Evolutionary conservation across 2,888 invertebrate species (phyloP).

Genomic region (Atrina japonica): DNA sequence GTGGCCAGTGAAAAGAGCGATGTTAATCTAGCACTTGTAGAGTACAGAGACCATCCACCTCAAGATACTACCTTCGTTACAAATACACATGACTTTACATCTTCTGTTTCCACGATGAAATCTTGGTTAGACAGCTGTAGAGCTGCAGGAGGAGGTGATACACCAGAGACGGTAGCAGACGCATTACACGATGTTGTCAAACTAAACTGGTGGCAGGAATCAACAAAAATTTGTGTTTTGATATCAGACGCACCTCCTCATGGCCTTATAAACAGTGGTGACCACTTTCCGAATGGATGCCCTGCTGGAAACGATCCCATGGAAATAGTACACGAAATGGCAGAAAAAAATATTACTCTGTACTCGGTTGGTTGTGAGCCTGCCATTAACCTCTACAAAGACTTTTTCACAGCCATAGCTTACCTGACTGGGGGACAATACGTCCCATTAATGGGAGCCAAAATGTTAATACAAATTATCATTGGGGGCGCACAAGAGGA

Average conservation of each 20-base stretch:
- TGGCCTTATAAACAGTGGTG: slow-evolving; percentile 61
- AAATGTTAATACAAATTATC: slow-evolving; percentile 70
- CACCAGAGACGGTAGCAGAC: slow-evolving; percentile 76
- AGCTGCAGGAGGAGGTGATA: slow-evolving; percentile 75
- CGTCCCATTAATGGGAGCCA: slow-evolving; percentile 71
- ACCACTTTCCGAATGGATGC: slow-evolving; percentile 73
- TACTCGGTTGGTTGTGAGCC: slow-evolving; percentile 77
- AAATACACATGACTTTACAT: slow-evolving; percentile 73
- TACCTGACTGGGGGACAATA: slow-evolving; percentile 77
- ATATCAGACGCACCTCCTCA: slow-evolving; percentile 77
- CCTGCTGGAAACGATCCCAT: slow-evolving; percentile 75
- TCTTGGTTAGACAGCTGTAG: slow-evolving; percentile 65
- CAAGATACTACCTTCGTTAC: slow-evolving; percentile 73
- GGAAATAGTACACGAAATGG: slow-evolving; percentile 62
- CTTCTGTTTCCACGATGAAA: slow-evolving; percentile 70
- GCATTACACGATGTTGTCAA: slow-evolving; percentile 73
- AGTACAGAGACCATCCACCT: slow-evolving; percentile 77
- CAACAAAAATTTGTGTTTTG: slow-evolving; percentile 75
- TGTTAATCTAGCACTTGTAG: slow-evolving; percentile 73
- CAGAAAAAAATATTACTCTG: slow-evolving; percentile 73
- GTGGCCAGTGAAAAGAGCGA: slow-evolving; percentile 73
- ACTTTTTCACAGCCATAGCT: slow-evolving; percentile 74
- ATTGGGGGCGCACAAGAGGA: slow-evolving; percentile 76
- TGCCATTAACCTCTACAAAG: slow-evolving; percentile 65
- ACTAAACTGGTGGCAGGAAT: slow-evolving; percentile 71